Evolutionary conservation across 2,888 invertebrate species (phyloP).

Genomic region (Megamerina dolium): DNA sequence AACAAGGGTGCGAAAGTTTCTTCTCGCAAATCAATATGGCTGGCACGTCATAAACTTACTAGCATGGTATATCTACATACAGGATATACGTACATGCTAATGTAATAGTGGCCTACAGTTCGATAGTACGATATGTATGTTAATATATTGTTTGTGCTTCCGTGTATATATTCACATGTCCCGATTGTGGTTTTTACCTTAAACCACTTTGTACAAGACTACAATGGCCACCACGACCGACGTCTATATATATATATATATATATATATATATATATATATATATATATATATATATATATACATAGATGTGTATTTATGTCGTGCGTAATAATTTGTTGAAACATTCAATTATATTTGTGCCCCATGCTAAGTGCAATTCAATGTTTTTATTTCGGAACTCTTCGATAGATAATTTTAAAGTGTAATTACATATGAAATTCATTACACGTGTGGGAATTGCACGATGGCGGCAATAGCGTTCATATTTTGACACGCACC

Average conservation of each 20-base stretch:
- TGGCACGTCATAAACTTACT: constrained; percentile 20
- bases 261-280: too few species aligned
- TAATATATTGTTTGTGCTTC: too few species aligned
- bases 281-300: too few species aligned
- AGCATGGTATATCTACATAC: not conserved
- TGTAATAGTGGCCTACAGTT: constrained; percentile 9
- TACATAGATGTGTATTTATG: too few species aligned
- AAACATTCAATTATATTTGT: not conserved
- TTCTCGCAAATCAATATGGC: constrained; percentile 32
- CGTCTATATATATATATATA: too few species aligned
- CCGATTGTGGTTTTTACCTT: not conserved
- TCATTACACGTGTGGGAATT: too few species aligned
- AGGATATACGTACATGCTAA: not conserved
- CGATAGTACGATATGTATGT: not conserved
- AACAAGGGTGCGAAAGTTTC: constrained; percentile 29
- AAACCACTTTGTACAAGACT: too few species aligned
- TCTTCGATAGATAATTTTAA: constrained; percentile 1
- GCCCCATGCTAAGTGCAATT: constrained; percentile 22
- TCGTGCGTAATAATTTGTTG: not conserved
- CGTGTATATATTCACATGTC: not conserved
- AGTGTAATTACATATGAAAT: constrained; percentile 9
- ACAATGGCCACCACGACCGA: too few species aligned
- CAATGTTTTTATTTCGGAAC: constrained; percentile 22
- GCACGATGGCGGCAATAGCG: too few species aligned
- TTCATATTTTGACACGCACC: constrained; percentile 44